Evolutionary conservation across 2,888 invertebrate genomes (phyloP).

Genomic region (Ischnura elegans): DNA sequence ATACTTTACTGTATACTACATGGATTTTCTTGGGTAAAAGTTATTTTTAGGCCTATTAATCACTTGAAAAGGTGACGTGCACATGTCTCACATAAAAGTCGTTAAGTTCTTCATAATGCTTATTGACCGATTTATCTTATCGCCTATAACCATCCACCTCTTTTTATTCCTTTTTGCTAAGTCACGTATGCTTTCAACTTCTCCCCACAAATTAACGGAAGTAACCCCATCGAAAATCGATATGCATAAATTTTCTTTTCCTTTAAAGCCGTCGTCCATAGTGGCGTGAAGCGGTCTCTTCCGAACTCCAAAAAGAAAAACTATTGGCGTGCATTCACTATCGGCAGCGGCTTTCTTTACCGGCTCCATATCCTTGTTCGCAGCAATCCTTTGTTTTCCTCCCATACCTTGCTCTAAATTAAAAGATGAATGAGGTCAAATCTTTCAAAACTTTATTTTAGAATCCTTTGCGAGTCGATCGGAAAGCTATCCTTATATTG

Average conservation of each 20-base stretch:
- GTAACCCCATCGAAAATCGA: conserved; percentile 11
- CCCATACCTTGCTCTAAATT: not conserved
- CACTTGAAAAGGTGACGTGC: too few species aligned
- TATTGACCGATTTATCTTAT: not conserved
- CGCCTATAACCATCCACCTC: not conserved
- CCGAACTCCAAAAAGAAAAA: not conserved
- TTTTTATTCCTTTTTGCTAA: not conserved
- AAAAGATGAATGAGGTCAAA: not conserved
- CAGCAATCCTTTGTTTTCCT: not conserved
- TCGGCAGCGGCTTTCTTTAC: not conserved
- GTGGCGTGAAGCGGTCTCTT: not conserved
- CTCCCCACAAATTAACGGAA: not conserved
- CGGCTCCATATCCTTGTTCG: not conserved
- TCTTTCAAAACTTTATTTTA: not conserved
- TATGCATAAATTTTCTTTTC: not conserved
- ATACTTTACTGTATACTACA: too few species aligned
- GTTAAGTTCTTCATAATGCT: not conserved
- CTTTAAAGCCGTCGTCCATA: not conserved
- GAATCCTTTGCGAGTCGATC: not conserved
- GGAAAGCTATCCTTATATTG: not conserved
- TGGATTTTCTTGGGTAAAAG: too few species aligned
- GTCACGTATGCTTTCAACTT: conserved; percentile 20
- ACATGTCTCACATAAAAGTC: not conserved
- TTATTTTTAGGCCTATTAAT: too few species aligned
- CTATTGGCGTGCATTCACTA: not conserved